Conservation (phyloP, 2,797 vertebrate genomes). For the Meda fulgida region DNA sequence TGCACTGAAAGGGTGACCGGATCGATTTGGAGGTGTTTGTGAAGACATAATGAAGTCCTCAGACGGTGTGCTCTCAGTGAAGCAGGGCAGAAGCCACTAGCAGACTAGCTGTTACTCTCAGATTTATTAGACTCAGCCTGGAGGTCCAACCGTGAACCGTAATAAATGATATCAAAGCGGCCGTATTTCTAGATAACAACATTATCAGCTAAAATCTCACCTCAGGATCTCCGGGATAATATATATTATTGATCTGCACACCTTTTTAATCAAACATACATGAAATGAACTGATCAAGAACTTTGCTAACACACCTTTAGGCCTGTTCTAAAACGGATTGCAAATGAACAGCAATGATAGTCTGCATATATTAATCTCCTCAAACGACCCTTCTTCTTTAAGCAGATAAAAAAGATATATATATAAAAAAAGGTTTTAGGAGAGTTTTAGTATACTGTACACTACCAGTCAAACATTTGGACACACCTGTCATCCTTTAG, state of each 20-base stretch:
- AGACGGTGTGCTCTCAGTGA: conserved; percentile 71
- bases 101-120: conserved; percentile 64
- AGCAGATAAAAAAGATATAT: too few relatives aligned
- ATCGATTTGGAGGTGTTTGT: conserved; percentile 70
- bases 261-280: conserved; percentile 76
- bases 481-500: background rate
- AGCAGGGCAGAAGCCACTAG: conserved; percentile 63
- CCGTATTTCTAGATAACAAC: conserved; percentile 75
- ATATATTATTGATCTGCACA: conserved; percentile 62
- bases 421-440: background rate
- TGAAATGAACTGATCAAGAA: conserved; percentile 47
- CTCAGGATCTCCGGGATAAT: conserved; percentile 81
- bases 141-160: conserved; percentile 60
- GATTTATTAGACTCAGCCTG: conserved; percentile 63
- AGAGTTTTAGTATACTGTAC: background rate
- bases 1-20: conserved; percentile 73
- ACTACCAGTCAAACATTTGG: background rate
- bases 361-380: background rate
- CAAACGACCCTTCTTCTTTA: background rate
- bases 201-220: conserved; percentile 72
- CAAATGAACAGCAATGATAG: conserved; percentile 31
- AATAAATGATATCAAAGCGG: conserved; percentile 65
- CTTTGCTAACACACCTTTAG: conserved; percentile 42
- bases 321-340: conserved; percentile 17
- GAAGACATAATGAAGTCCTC: conserved; percentile 74